These are phyloP conservation scores for Eupithecia pulchellata DNA, from an alignment of 2,888 invertebrate species.

Conservation along the genomic window DNA sequence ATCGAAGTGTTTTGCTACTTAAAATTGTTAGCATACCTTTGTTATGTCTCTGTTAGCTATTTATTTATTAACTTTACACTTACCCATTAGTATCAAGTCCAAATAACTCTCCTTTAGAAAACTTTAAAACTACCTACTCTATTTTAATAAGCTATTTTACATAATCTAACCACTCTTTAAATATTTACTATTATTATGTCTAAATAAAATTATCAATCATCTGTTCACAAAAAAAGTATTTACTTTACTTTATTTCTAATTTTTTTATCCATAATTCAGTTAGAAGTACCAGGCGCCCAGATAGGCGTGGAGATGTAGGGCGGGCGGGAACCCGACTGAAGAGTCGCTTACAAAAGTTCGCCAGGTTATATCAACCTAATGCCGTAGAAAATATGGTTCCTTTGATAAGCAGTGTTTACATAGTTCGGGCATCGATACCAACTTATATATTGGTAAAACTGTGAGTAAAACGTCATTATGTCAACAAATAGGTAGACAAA, in stretches of 20 bases:
- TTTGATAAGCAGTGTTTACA: background rate
- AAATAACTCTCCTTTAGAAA: no score
- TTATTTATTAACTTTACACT: no score
- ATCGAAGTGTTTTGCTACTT: no score
- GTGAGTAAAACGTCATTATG: background rate
- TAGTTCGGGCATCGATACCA: background rate
- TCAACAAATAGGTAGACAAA: no score
- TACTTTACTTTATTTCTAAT: background rate
- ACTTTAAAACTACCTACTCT: no score
- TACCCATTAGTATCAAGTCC: no score
- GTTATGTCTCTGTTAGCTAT: no score
- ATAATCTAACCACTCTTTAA: no score
- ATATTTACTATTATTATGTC: no score
- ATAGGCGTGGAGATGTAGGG: conserved; percentile 58
- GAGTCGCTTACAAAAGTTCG: conserved; percentile 30
- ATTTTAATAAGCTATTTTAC: no score
- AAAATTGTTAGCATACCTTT: no score
- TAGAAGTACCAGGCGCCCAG: conserved; percentile 55
- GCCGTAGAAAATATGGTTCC: conserved; percentile 23
- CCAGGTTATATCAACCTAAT: conserved; percentile 24
- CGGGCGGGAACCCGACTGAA: conserved; percentile 58
- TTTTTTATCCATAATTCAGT: conserved; percentile 15
- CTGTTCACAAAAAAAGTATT: background rate
- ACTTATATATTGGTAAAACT: background rate
- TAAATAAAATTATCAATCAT: no score